A percentile compares a stretch with the other conserved stretches of the same genome.
These are phyloP conservation scores for Rhinolophus sinicus DNA, from an alignment of 2,113 vertebrate genomes.

Conservation along the genomic window DNA sequence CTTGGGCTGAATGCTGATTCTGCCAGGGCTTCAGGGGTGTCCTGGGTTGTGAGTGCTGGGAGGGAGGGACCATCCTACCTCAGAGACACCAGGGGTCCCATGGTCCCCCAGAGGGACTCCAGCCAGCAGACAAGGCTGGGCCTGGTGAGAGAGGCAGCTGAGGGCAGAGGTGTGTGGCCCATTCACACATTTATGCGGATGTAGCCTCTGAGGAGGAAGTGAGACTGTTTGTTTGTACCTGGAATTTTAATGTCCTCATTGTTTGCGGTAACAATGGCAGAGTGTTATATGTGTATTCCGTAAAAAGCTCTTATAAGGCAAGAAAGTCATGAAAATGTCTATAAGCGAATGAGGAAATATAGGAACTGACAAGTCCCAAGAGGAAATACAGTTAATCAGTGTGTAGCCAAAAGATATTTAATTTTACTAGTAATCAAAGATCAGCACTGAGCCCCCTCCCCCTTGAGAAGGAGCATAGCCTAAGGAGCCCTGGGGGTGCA, in stretches of 20 bases:
- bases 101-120: neutral
- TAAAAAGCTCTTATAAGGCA: neutral
- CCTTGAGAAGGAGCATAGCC: neutral
- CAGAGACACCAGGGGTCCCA: too few relatives aligned
- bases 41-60: neutral
- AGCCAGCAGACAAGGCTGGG: neutral
- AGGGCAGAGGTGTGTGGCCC: neutral
- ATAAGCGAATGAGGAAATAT: neutral
- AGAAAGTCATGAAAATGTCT: neutral
- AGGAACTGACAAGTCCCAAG: neutral
- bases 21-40: neutral
- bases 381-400: neutral
- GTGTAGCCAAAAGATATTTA: neutral
- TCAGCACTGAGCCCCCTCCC: neutral
- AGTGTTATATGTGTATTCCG: rapidly evolving
- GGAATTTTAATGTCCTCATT: neutral
- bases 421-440: neutral
- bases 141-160: neutral
- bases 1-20: neutral
- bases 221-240: neutral
- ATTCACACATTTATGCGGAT: too few relatives aligned
- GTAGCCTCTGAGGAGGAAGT: neutral
- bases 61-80: neutral
- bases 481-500: too few relatives aligned
- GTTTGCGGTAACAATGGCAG: neutral